These are phyloP conservation scores for Coleophora deauratella DNA, from an alignment of 2,888 invertebrate species.

Conservation along the genomic window DNA sequence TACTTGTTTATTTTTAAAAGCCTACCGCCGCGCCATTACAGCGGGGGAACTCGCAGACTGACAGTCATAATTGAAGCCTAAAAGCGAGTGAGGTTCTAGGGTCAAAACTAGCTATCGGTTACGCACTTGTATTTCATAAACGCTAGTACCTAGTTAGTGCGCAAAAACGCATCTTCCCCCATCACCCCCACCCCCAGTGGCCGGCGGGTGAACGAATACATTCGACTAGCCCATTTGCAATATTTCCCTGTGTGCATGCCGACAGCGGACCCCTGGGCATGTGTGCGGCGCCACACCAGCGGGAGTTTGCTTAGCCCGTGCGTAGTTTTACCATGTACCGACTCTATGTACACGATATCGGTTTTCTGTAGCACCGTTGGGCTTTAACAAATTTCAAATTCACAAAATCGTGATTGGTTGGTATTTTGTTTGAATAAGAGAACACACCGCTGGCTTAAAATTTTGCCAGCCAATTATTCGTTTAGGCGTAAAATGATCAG, in stretches of 20 bases:
- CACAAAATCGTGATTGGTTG: conserved; percentile 71
- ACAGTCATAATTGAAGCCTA: conserved; percentile 32
- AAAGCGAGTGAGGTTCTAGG: conserved; percentile 16
- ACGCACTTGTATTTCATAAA: conserved; percentile 69
- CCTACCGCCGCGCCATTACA: conserved; percentile 27
- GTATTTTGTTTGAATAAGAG: conserved; percentile 68
- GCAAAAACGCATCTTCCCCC: conserved; percentile 72
- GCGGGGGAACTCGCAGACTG: conserved; percentile 26
- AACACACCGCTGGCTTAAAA: conserved; percentile 46
- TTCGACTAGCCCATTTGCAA: conserved; percentile 73
- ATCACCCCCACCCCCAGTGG: conserved; percentile 41
- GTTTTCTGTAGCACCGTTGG: conserved; percentile 65
- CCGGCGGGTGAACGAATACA: conserved; percentile 67
- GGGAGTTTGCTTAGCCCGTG: conserved; percentile 61
- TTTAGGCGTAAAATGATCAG: conserved; percentile 60
- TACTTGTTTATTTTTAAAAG: conserved; percentile 46
- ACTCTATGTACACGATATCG: conserved; percentile 53
- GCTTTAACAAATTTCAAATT: conserved; percentile 72
- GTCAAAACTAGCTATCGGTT: conserved; percentile 42
- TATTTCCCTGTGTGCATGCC: conserved; percentile 67
- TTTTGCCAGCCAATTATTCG: conserved; percentile 55
- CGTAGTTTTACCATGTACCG: conserved; percentile 57
- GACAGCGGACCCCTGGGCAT: conserved; percentile 27
- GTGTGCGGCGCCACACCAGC: conserved; percentile 39
- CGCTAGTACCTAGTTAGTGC: conserved; percentile 56